Percentiles rank a stretch among this genome's conserved stretches.
Evolutionary conservation across 2,888 invertebrate genomes (phyloP).

Genomic region (Eristalis arbustorum): DNA sequence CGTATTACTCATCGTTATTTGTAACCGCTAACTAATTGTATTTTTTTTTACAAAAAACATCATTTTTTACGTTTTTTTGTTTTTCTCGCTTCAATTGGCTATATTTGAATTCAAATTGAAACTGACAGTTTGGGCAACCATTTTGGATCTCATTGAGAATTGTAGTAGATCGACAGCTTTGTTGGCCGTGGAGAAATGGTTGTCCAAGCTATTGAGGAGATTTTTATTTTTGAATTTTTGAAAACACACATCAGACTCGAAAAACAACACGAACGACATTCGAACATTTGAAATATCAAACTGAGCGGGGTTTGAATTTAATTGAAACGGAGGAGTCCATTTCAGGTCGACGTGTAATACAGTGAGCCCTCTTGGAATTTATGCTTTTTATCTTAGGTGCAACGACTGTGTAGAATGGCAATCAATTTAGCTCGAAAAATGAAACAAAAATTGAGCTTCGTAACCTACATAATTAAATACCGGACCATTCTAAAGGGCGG

Average conservation of each 20-base stretch:
- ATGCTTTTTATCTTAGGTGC: no score
- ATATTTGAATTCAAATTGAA: conserved; percentile 9
- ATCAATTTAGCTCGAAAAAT: no score
- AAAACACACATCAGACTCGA: background rate
- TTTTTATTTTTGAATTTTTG: background rate
- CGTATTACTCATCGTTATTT: conserved; percentile 39
- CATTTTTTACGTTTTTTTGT: background rate
- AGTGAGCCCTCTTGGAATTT: no score
- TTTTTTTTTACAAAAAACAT: conserved; percentile 4
- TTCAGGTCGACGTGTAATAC: no score
- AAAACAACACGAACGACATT: background rate
- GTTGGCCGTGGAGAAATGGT: background rate
- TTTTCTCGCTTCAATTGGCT: conserved; percentile 58
- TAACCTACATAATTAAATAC: no score
- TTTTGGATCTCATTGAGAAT: background rate
- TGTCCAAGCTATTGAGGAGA: background rate
- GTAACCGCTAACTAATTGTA: conserved; percentile 40
- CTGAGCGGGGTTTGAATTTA: background rate
- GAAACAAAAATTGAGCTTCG: no score
- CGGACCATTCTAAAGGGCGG: no score
- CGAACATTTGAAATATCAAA: background rate
- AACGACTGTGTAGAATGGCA: no score
- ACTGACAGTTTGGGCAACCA: conserved; percentile 1
- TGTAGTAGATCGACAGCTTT: background rate
- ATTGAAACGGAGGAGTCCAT: background rate